A percentile compares a stretch with the other conserved stretches of the same genome.
These are phyloP conservation scores for Drosophila kuntzei DNA, from an alignment of 2,888 invertebrate species.

Conservation along the genomic window DNA sequence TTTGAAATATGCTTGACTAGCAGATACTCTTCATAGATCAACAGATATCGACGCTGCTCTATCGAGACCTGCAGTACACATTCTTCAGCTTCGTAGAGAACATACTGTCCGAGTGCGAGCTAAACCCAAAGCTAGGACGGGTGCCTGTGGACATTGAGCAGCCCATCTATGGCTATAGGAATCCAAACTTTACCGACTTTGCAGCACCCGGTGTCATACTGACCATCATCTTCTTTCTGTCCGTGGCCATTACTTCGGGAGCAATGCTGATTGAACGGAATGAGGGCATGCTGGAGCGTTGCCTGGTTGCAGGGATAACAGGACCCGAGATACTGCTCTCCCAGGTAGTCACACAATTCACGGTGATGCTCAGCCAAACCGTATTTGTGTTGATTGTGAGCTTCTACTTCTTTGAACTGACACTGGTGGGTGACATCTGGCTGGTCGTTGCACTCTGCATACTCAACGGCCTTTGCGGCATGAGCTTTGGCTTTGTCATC, in stretches of 20 bases:
- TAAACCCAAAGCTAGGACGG: constrained; percentile 87
- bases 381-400: constrained; percentile 91
- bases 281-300: constrained; percentile 95
- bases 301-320: constrained; percentile 93
- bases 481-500: constrained; percentile 95
- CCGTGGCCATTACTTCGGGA: constrained; percentile 96
- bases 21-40: constrained; percentile 89
- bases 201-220: constrained; percentile 97
- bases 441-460: constrained; percentile 91
- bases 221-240: constrained; percentile 96
- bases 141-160: constrained; percentile 87
- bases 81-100: constrained; percentile 90
- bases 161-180: constrained; percentile 91
- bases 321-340: constrained; percentile 93
- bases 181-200: constrained; percentile 96
- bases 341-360: constrained; percentile 94
- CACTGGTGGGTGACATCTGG: constrained; percentile 90
- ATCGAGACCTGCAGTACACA: constrained; percentile 90
- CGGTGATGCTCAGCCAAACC: constrained; percentile 94
- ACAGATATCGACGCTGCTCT: constrained; percentile 93
- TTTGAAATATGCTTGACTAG: too few species aligned
- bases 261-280: constrained; percentile 95
- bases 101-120: constrained; percentile 88
- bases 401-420: constrained; percentile 91
- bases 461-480: constrained; percentile 95